A percentile compares a stretch with the other conserved stretches of the same genome.
Conservation (phyloP, 2,888 invertebrate genomes). For the Celastrina argiolus region DNA sequence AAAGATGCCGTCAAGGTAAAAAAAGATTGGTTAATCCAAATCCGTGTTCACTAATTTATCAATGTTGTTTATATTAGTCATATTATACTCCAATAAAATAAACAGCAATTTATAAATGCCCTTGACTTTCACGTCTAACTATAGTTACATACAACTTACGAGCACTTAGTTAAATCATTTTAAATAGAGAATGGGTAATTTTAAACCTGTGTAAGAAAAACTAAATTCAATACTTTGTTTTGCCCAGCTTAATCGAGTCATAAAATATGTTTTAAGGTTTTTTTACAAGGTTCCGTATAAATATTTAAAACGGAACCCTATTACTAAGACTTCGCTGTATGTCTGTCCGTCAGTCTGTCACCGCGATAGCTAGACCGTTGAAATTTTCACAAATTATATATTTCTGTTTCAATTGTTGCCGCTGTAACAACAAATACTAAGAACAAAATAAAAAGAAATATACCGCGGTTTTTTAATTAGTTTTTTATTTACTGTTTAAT, state of each 20-base stretch:
- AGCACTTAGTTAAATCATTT: background rate
- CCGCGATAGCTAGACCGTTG: too few species aligned
- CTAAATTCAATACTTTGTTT: background rate
- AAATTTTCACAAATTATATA: too few species aligned
- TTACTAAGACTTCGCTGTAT: too few species aligned
- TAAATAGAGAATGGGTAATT: conserved; percentile 4
- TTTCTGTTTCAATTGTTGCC: too few species aligned
- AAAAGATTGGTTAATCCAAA: conserved; percentile 53
- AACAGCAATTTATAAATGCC: background rate
- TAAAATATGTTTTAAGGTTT: too few species aligned
- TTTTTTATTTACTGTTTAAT: too few species aligned
- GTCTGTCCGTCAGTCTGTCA: too few species aligned
- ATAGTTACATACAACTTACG: conserved; percentile 2
- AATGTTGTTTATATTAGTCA: conserved; percentile 57
- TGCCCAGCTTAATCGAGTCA: background rate
- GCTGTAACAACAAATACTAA: too few species aligned
- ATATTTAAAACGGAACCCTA: too few species aligned
- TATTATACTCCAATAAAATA: conserved; percentile 49
- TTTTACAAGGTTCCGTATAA: too few species aligned
- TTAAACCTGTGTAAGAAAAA: background rate
- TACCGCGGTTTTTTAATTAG: too few species aligned
- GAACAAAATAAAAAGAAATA: too few species aligned
- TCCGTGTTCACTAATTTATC: conserved; percentile 56
- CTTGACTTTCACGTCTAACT: conserved; percentile 18
- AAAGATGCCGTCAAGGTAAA: conserved; percentile 57